Base-by-base conservation (phyloP, 2,888 invertebrate species). In the Chelonus formosanus region DNA sequence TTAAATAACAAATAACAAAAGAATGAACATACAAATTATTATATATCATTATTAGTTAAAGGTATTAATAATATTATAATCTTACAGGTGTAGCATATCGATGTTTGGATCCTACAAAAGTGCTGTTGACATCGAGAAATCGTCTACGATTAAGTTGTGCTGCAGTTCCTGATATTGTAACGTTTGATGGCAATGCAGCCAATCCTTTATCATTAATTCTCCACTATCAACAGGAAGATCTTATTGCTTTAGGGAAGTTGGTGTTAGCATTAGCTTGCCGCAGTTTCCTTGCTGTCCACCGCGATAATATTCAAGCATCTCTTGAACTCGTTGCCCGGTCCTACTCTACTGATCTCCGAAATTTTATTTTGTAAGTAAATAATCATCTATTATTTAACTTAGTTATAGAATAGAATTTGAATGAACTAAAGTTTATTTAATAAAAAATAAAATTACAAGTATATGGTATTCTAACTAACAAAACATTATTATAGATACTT, bases 221-320 rank as follows among this genome's bases (percentile, higher is more conserved):
- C 63, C 92, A 92, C 84, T 92, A 92, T 85, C 89, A 94, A 85
- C 94, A 95, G 86, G 97, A 98, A 79, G 98, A 99, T 86, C 86
- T 98, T 79, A 90, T 93, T 53, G 92, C 94, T 4, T 88, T 98
- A 72, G 98, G 98, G 31, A 93, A 95, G 73, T 87, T 98, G 76
- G 92, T 97, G 65, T 86, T 98, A 73, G 93, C 95, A 0, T 87
- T 99, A 77, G 96, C 97, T n/a, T 97, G 96, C 85, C 94, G 97
- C 83, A 94, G 94, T 62, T 88, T 95, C 63, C 90, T 93, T 84
- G 95, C 95, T 78, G 90, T 93, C 75, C 92, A 93, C 84, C 87
- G 92, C 72, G 96, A 97, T 76, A 95, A 95, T 85, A 88, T 97
- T 75, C 90, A 92, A 78, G 90, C 93, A 6, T 95, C 95, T 65